phyloP scores from a whole-genome alignment of 2,113 vertebrate species.

The Oncorhynchus mykiss region DNA sequence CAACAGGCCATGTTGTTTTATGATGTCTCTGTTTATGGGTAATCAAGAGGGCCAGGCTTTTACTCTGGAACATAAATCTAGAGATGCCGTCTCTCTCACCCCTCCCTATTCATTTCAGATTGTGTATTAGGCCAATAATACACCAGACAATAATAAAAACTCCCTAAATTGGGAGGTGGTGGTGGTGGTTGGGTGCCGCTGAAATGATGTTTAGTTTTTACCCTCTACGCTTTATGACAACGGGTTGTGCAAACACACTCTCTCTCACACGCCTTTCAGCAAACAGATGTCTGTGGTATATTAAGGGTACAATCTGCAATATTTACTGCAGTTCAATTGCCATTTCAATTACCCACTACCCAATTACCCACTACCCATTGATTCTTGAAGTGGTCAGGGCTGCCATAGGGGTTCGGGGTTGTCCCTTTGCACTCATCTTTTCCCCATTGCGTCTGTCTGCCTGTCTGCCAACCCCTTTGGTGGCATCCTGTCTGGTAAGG shows the following conservation, averaged over 20 bases:
- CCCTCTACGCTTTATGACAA: constrained; percentile 18
- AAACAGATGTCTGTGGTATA: constrained; percentile 25
- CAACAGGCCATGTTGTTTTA: constrained; percentile 1
- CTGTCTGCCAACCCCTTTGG: too few relatives aligned
- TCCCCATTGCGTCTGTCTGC: neutral
- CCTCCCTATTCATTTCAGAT: constrained; percentile 17
- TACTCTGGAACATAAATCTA: constrained; percentile 27
- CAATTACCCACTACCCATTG: too few relatives aligned
- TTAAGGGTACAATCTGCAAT: constrained; percentile 2
- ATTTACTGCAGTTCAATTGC: too few relatives aligned
- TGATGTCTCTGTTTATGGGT: constrained; percentile 28
- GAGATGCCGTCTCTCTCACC: constrained; percentile 9
- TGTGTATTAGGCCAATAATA: constrained; percentile 22
- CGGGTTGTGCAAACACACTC: constrained; percentile 22
- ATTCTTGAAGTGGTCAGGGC: too few relatives aligned
- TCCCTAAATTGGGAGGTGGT: neutral
- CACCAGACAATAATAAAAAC: constrained; percentile 10
- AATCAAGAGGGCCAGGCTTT: constrained; percentile 33
- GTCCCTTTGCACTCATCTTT: constrained; percentile 7
- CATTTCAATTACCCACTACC: too few relatives aligned
- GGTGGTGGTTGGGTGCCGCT: neutral
- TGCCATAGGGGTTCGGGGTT: too few relatives aligned
- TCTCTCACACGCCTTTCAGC: constrained; percentile 26
- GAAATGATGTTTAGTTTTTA: constrained; percentile 23
- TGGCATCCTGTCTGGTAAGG: too few relatives aligned